Evolutionary conservation across 2,797 vertebrate genomes (phyloP), one percentile per base, ranked within the genome.

Genomic region (Helarctos malayanus): DNA sequence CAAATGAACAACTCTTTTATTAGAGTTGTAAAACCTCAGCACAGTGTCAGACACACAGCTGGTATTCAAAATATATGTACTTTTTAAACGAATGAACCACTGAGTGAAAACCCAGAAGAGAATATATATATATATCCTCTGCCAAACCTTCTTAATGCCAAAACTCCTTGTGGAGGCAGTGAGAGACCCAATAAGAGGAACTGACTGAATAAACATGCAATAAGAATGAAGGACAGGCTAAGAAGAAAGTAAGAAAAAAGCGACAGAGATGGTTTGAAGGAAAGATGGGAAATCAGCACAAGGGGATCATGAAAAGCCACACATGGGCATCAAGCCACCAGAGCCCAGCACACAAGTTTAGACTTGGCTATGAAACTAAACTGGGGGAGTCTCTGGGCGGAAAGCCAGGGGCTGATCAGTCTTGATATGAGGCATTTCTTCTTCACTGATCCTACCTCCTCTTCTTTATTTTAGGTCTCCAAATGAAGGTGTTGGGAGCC

Each of bases 341-440:
- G 52, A 89, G 27, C 45, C 35, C 81, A 80, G 29, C 27, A 11
- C 2, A 35, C n/a, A 69, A 35, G 19, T 12, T 29, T 5, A 91
- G 52, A 68, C 45, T 47, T 56, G 49, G 32, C 73, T 23, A 1
- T 5, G 57, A 73, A 85, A 92, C 47, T 82, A 82, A 78, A 35
- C 9, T 11, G 54, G 19, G 15, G 12, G 13, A 68, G 18, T 90
- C 35, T 68, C 23, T 57, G n/a, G 32, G 32, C 27, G 78, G 76
- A 61, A 94, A 94, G 32, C 25, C 47, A 35, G 27, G 19, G 16
- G 57, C 76, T 94, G 25, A 63, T 54, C n/a, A 29, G 45, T 32
- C 27, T 41, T 75, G 41, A 89, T 63, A 32, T 2, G 79, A 87
- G 29, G n/a, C 29, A 59, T 92, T 94, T 95, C 95, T 80, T 92